Evolutionary conservation across 2,888 invertebrate genomes (phyloP).

Genomic region (Amiota mariae): DNA sequence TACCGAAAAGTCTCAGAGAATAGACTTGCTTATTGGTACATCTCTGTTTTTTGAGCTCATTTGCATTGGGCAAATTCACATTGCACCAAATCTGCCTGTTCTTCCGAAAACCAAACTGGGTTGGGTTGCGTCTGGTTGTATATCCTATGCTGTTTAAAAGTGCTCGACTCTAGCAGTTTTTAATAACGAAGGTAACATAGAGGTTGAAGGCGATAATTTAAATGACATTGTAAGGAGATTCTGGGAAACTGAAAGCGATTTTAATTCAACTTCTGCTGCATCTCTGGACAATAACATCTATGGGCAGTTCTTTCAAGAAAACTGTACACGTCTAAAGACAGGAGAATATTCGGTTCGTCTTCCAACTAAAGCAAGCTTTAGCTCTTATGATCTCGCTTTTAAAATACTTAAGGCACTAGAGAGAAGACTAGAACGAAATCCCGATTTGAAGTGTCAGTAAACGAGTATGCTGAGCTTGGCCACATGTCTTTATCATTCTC

Average conservation of each 20-base stretch:
- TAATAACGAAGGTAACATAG: not conserved
- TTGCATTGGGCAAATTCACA: not conserved
- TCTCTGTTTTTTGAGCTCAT: too few species aligned
- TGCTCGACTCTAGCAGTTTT: not conserved
- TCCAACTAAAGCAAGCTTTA: not conserved
- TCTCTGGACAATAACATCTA: too few species aligned
- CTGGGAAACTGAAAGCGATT: not conserved
- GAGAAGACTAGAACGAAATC: not conserved
- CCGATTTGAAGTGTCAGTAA: not conserved
- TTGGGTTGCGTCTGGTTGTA: not conserved
- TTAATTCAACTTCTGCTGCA: not conserved
- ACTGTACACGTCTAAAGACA: too few species aligned
- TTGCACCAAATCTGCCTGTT: not conserved
- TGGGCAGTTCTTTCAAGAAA: too few species aligned
- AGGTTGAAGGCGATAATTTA: not conserved
- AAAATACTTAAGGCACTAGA: not conserved
- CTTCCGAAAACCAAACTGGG: not conserved
- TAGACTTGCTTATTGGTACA: too few species aligned
- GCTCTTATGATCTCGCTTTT: not conserved
- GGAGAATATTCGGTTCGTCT: not conserved
- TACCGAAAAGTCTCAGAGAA: too few species aligned
- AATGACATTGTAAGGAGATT: not conserved
- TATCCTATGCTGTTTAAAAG: not conserved
- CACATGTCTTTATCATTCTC: not conserved
- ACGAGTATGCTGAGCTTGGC: not conserved